Evolutionary conservation across 1,140 invertebrate genomes (phyloP), one percentile per base, ranked within the genome.

Genomic region (Streblospio benedicti): DNA sequence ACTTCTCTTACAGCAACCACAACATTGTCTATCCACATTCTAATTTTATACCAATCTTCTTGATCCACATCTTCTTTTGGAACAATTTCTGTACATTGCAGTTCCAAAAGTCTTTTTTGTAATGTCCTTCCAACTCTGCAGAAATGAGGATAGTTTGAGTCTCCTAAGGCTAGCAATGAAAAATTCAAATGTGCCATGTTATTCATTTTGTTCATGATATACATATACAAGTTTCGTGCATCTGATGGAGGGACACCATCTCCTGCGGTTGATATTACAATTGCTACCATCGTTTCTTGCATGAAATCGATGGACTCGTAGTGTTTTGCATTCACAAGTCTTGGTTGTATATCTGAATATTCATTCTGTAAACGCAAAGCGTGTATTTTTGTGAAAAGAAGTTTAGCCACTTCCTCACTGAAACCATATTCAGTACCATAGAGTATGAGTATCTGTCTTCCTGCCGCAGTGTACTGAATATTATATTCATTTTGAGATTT

Each of bases 221-320:
- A 53, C 2, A 65, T 57, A 50, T 59, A 63, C 60, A 71, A 71
- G 16, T 50, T 44, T 32, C 61, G 38, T 6, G 70, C 68, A 64
- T 70, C 70, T 25, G 68, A 60, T 27, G 70, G 70, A 16, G 70
- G 70, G n/a, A 69, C 67, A 71, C 70, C 70, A 67, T 71, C 70
- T 12, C 70, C 70, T 61, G 65, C 65, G 12, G 70, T 71, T 43
- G 70, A 71, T 9, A 71, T 70, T 23, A 71, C 35, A 52, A 69
- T 27, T n/a, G 70, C 55, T 31, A 63, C 57, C 12, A 70, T 12
- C 23, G 67, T 62, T 61, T 71, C 70, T 20, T 44, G 43, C 0
- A 18, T 23, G 33, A 64, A 62, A 28, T 66, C 58, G 35, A 67
- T 52, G 23, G 45, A 30, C 9, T 27, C 33, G 43, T 63, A 63